These are phyloP conservation scores for Horisme vitalbata DNA, from an alignment of 2,888 invertebrate species.

Conservation along the genomic window DNA sequence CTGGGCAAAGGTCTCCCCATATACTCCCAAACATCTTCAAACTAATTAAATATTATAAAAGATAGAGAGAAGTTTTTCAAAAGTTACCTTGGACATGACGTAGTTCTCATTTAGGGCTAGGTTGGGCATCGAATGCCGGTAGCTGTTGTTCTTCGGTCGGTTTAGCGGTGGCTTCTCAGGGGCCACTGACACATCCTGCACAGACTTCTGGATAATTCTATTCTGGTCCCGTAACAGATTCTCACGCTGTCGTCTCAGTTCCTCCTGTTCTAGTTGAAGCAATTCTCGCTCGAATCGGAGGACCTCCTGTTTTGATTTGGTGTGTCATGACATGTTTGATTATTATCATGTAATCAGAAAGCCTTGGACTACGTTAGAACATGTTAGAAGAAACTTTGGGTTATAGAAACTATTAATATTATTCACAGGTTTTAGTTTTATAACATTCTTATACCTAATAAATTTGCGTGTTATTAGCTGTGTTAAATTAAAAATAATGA, in stretches of 20 bases:
- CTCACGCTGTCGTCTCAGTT: constrained; percentile 88
- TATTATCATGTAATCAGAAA: too few species aligned
- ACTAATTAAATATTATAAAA: too few species aligned
- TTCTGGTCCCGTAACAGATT: constrained; percentile 87
- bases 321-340: too few species aligned
- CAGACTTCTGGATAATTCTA: constrained; percentile 83
- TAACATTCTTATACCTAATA: neutral
- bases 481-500: too few species aligned
- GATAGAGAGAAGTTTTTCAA: too few species aligned
- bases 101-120: constrained; percentile 63
- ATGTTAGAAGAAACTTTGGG: too few species aligned
- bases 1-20: too few species aligned
- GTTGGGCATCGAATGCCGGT: constrained; percentile 79
- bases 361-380: too few species aligned
- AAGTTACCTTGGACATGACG: constrained; percentile 38
- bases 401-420: neutral
- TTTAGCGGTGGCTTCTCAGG: constrained; percentile 64
- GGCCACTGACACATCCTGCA: constrained; percentile 83
- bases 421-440: neutral
- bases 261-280: constrained; percentile 89
- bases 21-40: too few species aligned
- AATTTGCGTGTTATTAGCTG: neutral
- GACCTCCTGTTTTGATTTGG: constrained; percentile 80
- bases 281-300: constrained; percentile 91
- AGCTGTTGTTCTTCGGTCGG: constrained; percentile 51